Conservation (phyloP, 2,797 vertebrate species). For the Sarcoramphus papa region DNA sequence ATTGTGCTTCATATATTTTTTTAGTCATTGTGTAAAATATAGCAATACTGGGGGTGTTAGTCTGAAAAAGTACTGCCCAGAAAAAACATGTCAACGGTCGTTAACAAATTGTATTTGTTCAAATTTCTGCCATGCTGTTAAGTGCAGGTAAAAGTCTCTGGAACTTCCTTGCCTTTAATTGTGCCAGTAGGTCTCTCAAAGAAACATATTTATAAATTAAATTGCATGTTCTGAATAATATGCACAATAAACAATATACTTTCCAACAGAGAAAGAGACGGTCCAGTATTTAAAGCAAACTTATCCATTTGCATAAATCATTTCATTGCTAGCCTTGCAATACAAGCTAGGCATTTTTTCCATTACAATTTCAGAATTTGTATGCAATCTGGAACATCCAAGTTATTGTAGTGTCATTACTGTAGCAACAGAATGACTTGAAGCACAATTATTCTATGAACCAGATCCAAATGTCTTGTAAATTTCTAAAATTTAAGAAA, state of each 20-base stretch:
- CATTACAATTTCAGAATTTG: background rate
- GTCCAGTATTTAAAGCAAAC: background rate
- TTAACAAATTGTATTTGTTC: background rate
- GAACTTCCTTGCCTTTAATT: background rate
- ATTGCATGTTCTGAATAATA: background rate
- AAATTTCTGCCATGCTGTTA: background rate
- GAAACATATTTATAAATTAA: background rate
- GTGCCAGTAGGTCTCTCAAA: background rate
- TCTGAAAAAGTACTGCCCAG: background rate
- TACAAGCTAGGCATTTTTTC: conserved; percentile 11
- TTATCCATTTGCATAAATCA: background rate
- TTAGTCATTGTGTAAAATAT: background rate
- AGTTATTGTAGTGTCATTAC: background rate
- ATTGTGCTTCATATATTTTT: background rate
- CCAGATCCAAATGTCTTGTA: conserved; percentile 5
- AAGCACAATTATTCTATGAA: conserved; percentile 54
- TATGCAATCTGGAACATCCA: background rate
- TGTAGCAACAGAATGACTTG: conserved; percentile 8
- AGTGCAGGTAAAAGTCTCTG: background rate
- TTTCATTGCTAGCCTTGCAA: background rate
- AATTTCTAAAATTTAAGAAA: conserved; percentile 14
- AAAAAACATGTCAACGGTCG: background rate
- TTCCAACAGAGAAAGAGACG: background rate
- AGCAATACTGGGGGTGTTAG: background rate
- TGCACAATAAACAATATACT: background rate